phyloP scores from a whole-genome alignment of 2,888 invertebrate species.

The Polyommatus iphigenia region DNA sequence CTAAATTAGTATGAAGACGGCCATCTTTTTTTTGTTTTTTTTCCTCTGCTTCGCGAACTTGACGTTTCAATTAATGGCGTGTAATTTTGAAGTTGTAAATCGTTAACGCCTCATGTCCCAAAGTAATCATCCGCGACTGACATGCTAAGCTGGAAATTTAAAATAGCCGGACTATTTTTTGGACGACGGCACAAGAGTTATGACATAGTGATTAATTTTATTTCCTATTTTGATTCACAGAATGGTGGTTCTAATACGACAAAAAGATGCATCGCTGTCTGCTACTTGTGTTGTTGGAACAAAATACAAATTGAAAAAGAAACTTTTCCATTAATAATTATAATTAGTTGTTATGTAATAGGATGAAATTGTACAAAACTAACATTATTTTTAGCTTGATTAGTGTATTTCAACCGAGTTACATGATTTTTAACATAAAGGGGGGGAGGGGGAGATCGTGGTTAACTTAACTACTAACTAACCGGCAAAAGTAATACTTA shows the following conservation, averaged over 20 bases:
- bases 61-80: constrained; percentile 74
- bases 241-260: not conserved
- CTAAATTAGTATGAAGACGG: constrained; percentile 76
- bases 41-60: constrained; percentile 56
- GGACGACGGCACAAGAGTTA: constrained; percentile 14
- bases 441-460: not conserved
- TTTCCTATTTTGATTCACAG: constrained; percentile 9
- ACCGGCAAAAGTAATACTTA: not conserved
- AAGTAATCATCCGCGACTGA: constrained; percentile 41
- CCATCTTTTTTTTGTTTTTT: constrained; percentile 59
- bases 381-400: too few species aligned
- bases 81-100: constrained; percentile 71
- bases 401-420: too few species aligned
- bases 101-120: constrained; percentile 59
- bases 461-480: not conserved
- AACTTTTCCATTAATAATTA: too few species aligned
- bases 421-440: too few species aligned
- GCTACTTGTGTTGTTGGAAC: not conserved
- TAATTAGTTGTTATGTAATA: too few species aligned
- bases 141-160: constrained; percentile 26
- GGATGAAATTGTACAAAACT: too few species aligned
- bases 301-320: not conserved
- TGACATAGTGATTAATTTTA: constrained; percentile 15
- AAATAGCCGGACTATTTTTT: constrained; percentile 23
- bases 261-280: not conserved